Evolutionary conservation across 2,113 vertebrate genomes (phyloP).

Genomic region (Marmota flaviventris): DNA sequence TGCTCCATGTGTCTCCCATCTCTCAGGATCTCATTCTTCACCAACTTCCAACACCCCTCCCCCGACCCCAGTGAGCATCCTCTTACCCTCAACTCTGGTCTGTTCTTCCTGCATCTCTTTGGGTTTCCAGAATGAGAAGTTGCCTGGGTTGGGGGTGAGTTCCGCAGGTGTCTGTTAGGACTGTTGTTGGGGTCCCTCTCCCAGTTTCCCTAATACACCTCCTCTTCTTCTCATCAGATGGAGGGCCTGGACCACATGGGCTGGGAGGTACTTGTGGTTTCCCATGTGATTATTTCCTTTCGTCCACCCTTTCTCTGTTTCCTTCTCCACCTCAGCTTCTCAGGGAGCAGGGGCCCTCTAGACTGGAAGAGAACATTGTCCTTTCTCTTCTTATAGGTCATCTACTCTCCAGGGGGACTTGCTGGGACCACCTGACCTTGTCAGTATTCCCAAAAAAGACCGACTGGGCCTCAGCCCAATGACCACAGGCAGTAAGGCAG

Average conservation of each 20-base stretch:
- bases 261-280: neutral
- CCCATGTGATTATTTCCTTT: neutral
- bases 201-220: neutral
- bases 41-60: neutral
- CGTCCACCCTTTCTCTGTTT: neutral
- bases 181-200: neutral
- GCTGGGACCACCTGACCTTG: conserved; percentile 28
- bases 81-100: neutral
- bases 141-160: neutral
- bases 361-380: neutral
- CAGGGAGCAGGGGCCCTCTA: neutral
- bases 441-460: conserved; percentile 28
- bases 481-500: neutral
- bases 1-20: neutral
- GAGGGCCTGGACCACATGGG: neutral
- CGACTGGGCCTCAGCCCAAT: neutral
- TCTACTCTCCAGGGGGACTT: conserved; percentile 40
- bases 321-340: neutral
- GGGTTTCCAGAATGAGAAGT: neutral
- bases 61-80: neutral
- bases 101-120: neutral
- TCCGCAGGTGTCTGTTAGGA: neutral
- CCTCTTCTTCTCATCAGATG: neutral
- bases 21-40: neutral
- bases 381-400: conserved; percentile 28